Percentiles rank a stretch among this genome's conserved stretches.
These are phyloP conservation scores for Phthorimaea operculella DNA, from an alignment of 1,140 invertebrate genomes.

Conservation along the genomic window DNA sequence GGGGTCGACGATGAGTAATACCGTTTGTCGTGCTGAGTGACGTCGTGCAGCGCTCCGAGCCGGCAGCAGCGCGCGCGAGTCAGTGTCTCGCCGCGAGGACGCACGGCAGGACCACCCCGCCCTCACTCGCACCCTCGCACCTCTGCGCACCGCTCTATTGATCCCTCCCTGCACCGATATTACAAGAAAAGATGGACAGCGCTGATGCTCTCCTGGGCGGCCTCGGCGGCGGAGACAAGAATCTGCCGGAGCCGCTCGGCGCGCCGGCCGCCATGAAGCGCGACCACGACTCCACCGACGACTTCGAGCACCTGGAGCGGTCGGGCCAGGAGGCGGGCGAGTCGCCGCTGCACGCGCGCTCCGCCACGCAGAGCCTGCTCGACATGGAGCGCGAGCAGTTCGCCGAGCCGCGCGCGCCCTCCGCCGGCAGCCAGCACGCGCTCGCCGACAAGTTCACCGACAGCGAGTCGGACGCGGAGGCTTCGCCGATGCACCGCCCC, in stretches of 20 bases:
- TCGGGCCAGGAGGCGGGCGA: slow-evolving; percentile 45
- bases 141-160: slow-evolving; percentile 45
- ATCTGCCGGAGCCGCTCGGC: slow-evolving; percentile 18
- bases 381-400: slow-evolving; percentile 65
- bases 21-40: slow-evolving; percentile 58
- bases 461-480: slow-evolving; percentile 64
- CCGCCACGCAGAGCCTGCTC: slow-evolving; percentile 66
- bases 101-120: slow-evolving; percentile 36
- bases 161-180: slow-evolving; percentile 21
- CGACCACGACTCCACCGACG: slow-evolving; percentile 75
- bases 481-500: slow-evolving; percentile 43
- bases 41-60: slow-evolving; percentile 37
- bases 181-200: slow-evolving; percentile 34
- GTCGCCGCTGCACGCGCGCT: slow-evolving; percentile 39
- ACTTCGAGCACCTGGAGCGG: slow-evolving; percentile 77
- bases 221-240: slow-evolving; percentile 42
- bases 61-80: slow-evolving; percentile 35
- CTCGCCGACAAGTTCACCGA: slow-evolving; percentile 65
- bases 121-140: slow-evolving; percentile 27
- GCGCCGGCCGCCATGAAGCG: slow-evolving; percentile 61
- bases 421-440: slow-evolving; percentile 26
- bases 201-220: slow-evolving; percentile 44
- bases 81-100: slow-evolving; percentile 44
- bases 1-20: slow-evolving; percentile 56
- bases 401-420: slow-evolving; percentile 44